phyloP scores from a whole-genome alignment of 2,113 vertebrate species.

The Stegastes partitus region DNA sequence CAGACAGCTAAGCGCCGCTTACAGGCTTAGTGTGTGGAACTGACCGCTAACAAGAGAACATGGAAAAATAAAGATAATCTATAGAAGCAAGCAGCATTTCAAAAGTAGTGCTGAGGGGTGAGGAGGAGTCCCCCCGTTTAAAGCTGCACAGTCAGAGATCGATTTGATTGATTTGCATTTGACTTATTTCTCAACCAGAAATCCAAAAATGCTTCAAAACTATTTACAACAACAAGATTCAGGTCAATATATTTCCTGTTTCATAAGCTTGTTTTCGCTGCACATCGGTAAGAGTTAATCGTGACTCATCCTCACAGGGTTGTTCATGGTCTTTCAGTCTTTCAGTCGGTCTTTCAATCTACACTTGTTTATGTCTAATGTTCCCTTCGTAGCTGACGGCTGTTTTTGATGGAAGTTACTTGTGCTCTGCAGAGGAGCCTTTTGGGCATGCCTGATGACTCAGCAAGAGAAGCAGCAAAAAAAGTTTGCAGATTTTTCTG shows the following conservation, averaged over 20 bases:
- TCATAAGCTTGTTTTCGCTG: slow-evolving; percentile 10
- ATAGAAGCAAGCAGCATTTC: neutral
- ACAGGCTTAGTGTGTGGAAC: slow-evolving; percentile 45
- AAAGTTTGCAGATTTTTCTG: neutral
- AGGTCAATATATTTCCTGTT: neutral
- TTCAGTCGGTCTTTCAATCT: neutral
- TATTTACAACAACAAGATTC: neutral
- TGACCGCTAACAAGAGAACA: slow-evolving; percentile 19
- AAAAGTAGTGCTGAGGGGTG: neutral
- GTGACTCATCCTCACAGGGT: slow-evolving; percentile 34
- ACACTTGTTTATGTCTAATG: slow-evolving; percentile 28
- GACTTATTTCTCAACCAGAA: neutral
- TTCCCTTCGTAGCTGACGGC: neutral
- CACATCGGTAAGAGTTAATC: slow-evolving; percentile 6
- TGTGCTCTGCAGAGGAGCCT: slow-evolving; percentile 7
- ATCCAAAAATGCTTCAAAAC: neutral
- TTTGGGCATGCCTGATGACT: slow-evolving; percentile 30
- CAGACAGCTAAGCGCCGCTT: slow-evolving; percentile 41
- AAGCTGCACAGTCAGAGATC: neutral
- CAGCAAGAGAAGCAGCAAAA: slow-evolving; percentile 6
- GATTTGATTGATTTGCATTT: neutral
- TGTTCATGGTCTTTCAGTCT: neutral
- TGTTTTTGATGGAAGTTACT: slow-evolving; percentile 22
- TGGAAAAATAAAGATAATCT: slow-evolving; percentile 32
- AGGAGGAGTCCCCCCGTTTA: slow-evolving; percentile 3